Conservation (phyloP, 2,797 vertebrate species). For the Manis javanica region DNA sequence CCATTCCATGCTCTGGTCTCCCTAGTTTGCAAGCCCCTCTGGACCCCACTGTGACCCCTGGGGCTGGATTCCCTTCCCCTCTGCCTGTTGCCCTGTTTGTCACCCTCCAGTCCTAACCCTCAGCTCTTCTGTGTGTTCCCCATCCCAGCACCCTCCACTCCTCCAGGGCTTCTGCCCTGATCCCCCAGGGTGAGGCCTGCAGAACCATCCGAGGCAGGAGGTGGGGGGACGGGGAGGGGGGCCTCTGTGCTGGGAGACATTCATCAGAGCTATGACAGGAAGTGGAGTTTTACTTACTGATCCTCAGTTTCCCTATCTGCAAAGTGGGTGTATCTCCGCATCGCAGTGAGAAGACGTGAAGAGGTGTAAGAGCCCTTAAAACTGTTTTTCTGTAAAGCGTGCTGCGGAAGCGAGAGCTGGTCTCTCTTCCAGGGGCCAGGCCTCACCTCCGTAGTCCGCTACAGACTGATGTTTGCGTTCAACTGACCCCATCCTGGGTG, state of each 20-base stretch:
- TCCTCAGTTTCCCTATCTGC: not conserved
- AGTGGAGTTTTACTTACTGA: not conserved
- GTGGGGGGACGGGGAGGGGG: not conserved
- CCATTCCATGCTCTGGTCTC: not conserved
- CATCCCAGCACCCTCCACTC: not conserved
- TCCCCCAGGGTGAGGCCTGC: not conserved
- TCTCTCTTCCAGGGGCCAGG: not conserved
- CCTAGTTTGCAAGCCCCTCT: no score
- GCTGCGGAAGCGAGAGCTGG: not conserved
- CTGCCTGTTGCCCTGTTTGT: not conserved
- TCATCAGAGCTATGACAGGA: not conserved
- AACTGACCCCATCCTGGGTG: not conserved
- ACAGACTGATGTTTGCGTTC: not conserved
- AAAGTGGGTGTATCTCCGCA: not conserved
- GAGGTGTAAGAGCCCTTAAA: not conserved
- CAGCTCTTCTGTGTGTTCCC: not conserved
- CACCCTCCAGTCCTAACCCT: not conserved
- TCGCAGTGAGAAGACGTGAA: no score
- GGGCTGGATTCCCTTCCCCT: not conserved
- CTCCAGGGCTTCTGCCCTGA: not conserved
- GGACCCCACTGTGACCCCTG: fast-evolving
- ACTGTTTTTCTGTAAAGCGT: not conserved
- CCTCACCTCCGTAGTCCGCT: not conserved
- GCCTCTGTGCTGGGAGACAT: not conserved
- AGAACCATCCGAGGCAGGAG: not conserved